These are phyloP conservation scores for Coregonus sp. DNA, from an alignment of 2,797 vertebrate species.

Conservation along the genomic window DNA sequence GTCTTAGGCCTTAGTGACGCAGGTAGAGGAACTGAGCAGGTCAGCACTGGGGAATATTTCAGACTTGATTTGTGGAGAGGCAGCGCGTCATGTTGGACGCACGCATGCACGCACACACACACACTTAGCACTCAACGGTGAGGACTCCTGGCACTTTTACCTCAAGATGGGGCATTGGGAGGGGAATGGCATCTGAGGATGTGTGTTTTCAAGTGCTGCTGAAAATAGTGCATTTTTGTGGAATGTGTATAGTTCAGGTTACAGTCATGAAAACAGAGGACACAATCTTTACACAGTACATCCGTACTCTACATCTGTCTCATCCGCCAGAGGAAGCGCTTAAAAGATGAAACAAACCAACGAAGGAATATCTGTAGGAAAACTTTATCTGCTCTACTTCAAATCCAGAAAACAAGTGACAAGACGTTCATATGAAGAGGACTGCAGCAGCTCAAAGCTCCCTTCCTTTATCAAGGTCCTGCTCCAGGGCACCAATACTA, in stretches of 20 bases:
- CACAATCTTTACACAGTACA: background rate
- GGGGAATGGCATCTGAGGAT: conserved; percentile 17
- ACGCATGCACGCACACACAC: conserved; percentile 23
- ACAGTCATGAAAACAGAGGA: background rate
- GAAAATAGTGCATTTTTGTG: background rate
- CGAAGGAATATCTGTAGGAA: background rate
- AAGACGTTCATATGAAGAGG: background rate
- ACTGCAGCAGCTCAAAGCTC: background rate
- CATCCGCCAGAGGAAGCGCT: background rate
- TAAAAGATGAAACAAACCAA: background rate
- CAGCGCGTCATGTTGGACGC: conserved; percentile 59
- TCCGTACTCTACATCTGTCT: background rate
- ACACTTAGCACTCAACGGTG: conserved; percentile 28
- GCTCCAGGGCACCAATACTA: background rate
- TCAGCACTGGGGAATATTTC: conserved; percentile 73
- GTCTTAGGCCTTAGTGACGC: conserved; percentile 76
- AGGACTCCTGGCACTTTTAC: conserved; percentile 43
- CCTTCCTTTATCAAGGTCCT: background rate
- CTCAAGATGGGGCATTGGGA: conserved; percentile 28
- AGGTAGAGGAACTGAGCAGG: conserved; percentile 72
- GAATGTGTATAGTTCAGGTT: background rate
- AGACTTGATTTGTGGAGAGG: conserved; percentile 75
- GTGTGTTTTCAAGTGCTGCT: conserved; percentile 8
- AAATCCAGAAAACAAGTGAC: background rate
- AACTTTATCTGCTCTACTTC: background rate